Conservation (phyloP, 2,113 vertebrate genomes). For the Sinosuthora webbiana region DNA sequence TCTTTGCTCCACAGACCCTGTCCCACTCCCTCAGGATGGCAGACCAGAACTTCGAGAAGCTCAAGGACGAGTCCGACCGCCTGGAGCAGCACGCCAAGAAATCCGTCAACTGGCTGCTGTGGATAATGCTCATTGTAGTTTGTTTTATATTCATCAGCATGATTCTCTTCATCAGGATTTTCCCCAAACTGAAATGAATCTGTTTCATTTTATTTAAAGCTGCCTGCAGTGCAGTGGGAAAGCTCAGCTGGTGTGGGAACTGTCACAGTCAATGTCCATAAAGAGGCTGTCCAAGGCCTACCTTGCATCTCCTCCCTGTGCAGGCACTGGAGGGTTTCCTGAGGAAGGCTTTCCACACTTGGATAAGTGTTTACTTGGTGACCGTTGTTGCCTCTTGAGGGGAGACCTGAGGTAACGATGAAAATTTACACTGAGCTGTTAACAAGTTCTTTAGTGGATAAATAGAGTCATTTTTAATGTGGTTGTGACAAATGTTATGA, state of each 20-base stretch:
- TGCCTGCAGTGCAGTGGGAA: not conserved
- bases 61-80: conserved; percentile 92
- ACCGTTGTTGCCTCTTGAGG: not conserved
- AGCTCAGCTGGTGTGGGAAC: not conserved
- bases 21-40: conserved; percentile 91
- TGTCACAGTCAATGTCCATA: not conserved
- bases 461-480: not conserved
- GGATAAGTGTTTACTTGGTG: not conserved
- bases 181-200: conserved; percentile 89
- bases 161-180: conserved; percentile 96
- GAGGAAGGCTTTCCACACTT: not conserved
- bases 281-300: not conserved
- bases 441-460: not conserved
- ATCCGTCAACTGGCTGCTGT: conserved; percentile 96
- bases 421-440: not conserved
- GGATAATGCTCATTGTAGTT: conserved; percentile 93
- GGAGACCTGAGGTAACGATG: not conserved
- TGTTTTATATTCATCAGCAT: conserved; percentile 96
- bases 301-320: not conserved
- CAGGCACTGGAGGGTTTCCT: not conserved
- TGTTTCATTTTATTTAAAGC: not conserved
- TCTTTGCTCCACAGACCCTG: conserved; percentile 78
- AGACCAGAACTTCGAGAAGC: conserved; percentile 94
- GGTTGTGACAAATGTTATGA: not conserved
- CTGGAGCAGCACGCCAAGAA: conserved; percentile 95